Evolutionary conservation across 2,888 invertebrate genomes (phyloP).

Genomic region (Hydrotaea diabolus): DNA sequence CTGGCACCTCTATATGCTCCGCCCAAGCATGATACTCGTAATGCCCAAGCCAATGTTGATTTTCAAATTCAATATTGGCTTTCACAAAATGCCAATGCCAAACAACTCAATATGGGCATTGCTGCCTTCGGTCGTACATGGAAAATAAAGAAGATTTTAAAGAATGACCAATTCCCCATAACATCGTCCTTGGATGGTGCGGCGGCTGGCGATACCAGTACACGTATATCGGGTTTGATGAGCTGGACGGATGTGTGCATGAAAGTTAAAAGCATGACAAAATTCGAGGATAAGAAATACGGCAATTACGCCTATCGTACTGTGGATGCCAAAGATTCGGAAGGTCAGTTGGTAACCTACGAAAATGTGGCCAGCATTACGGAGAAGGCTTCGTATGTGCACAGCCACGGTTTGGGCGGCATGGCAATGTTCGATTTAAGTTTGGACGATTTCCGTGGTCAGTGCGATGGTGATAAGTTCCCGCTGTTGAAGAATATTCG

Average conservation of each 20-base stretch:
- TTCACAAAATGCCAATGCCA: conserved; percentile 82
- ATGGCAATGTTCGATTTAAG: conserved; percentile 88
- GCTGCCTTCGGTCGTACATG: conserved; percentile 88
- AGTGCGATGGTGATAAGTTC: conserved; percentile 89
- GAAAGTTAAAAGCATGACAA: conserved; percentile 85
- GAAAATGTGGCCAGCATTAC: conserved; percentile 91
- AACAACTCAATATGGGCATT: conserved; percentile 87
- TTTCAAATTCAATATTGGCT: conserved; percentile 85
- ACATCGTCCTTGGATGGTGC: conserved; percentile 85
- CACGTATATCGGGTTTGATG: conserved; percentile 85
- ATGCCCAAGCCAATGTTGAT: conserved; percentile 85
- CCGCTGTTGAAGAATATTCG: conserved; percentile 89
- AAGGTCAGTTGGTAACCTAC: conserved; percentile 90
- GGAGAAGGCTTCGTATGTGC: conserved; percentile 87
- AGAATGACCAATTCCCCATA: conserved; percentile 88
- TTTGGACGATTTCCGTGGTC: conserved; percentile 90
- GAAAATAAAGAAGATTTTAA: conserved; percentile 88
- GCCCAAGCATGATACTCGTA: conserved; percentile 84
- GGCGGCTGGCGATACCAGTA: conserved; percentile 87
- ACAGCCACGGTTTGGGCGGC: conserved; percentile 89
- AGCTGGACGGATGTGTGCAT: conserved; percentile 91
- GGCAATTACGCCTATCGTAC: conserved; percentile 89
- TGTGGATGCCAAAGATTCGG: conserved; percentile 83
- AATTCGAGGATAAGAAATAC: conserved; percentile 84
- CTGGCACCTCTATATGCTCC: conserved; percentile 87